Base-by-base conservation (phyloP, 1,140 invertebrate genomes). In the Uloborus diversus region DNA sequence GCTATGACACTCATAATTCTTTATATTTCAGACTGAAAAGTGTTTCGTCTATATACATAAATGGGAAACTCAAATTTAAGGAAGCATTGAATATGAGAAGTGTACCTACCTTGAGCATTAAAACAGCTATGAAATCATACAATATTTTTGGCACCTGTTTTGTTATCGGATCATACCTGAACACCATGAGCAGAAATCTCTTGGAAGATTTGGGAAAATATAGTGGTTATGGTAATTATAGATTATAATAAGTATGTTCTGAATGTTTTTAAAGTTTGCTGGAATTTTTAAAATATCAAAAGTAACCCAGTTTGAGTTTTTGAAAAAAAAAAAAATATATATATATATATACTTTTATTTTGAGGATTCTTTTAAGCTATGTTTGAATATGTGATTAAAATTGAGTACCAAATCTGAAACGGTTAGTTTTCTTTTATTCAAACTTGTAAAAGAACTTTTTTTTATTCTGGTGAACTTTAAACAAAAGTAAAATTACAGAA, bases 131-230 rank as follows among this genome's bases (percentile, higher is more conserved):
- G 53, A 69, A 79, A 62, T 3, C 35, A 5, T 79, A 69, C 27
- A 62, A 69, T 51, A 61, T 69, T 51, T 23, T 70, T 51, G 76
- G 76, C 69, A 79, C 42, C 13, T 79, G 76, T 17, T 69, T 79
- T 14, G 37, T 79, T 17, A 69, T 79, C n/a, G 76, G 76, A 9
- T 30, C 27, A 20, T 20, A 32, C 35, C 37, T 79, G 14, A 13
- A 65, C 20, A 28, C 32, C n/a, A 30, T 78, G 5, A 56, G 25
- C 11, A 32, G 20, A 20, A 30, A 9, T 5, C 37, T 78, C n/a
- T 33, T 78, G 4, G 35, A 30, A 25, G 17, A 66, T 7, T 25
- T 78, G 32, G 49, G 62, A 53, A 78, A 42, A 20, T 78, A 62
- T 42, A 65, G 17, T 20, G 33, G 25, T 20, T 78, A 78, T 66